A percentile compares a stretch with the other conserved stretches of the same genome.
Evolutionary conservation across 1,140 invertebrate genomes (phyloP).

Genomic region (Danaus melanippus): DNA sequence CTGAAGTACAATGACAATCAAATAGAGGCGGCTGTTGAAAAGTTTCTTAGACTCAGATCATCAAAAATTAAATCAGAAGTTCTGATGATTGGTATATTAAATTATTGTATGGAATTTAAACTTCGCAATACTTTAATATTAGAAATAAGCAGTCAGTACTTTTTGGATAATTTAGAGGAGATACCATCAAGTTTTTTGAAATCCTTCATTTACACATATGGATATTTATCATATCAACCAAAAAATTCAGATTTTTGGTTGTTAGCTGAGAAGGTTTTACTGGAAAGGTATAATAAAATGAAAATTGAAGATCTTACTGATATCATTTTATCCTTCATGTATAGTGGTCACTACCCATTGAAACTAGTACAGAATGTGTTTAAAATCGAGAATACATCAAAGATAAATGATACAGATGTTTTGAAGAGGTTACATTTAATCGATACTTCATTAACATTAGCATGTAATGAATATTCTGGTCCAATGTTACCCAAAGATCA

Average conservation of each 20-base stretch:
- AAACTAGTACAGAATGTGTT: slow-evolving; percentile 77
- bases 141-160: slow-evolving; percentile 73
- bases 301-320: slow-evolving; percentile 74
- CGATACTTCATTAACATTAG: slow-evolving; percentile 77
- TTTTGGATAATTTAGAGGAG: slow-evolving; percentile 67
- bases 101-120: slow-evolving; percentile 76
- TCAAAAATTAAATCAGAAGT: slow-evolving; percentile 68
- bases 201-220: slow-evolving; percentile 76
- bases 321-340: slow-evolving; percentile 77
- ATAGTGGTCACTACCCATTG: slow-evolving; percentile 76
- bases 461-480: slow-evolving; percentile 74
- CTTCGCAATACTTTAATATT: slow-evolving; percentile 75
- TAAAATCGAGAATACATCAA: slow-evolving; percentile 75
- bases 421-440: slow-evolving; percentile 74
- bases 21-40: slow-evolving; percentile 74
- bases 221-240: slow-evolving; percentile 76
- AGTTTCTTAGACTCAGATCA: slow-evolving; percentile 74
- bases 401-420: slow-evolving; percentile 66
- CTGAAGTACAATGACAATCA: slow-evolving; percentile 72
- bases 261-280: slow-evolving; percentile 72
- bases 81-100: slow-evolving; percentile 75
- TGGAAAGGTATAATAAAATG: slow-evolving; percentile 75
- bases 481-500: slow-evolving; percentile 74
- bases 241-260: slow-evolving; percentile 75
- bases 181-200: slow-evolving; percentile 73